A percentile compares a stretch with the other conserved stretches of the same genome.
phyloP scores from a whole-genome alignment of 2,888 invertebrate species.

The Agrochola litura region DNA sequence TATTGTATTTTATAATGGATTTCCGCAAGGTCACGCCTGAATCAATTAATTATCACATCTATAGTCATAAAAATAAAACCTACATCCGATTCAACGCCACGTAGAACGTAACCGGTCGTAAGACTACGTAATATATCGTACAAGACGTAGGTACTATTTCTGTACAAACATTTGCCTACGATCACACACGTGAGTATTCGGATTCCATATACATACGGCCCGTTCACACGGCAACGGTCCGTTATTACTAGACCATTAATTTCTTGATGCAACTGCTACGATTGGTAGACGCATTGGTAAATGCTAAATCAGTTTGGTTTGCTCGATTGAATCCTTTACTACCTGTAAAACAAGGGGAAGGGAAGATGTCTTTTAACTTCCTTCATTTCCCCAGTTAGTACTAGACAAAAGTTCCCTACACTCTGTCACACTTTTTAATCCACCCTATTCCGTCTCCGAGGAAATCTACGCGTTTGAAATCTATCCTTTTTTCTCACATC shows the following conservation, averaged over 20 bases:
- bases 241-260: conserved; percentile 40
- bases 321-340: background rate
- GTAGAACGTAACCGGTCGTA: conserved; percentile 49
- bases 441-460: too few species aligned
- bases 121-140: conserved; percentile 45
- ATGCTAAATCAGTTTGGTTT: background rate
- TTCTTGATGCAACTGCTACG: conserved; percentile 37
- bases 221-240: conserved; percentile 29
- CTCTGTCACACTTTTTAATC: too few species aligned
- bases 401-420: too few species aligned
- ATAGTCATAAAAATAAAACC: conserved; percentile 37
- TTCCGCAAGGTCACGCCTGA: too few species aligned
- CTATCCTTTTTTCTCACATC: too few species aligned
- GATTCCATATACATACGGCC: conserved; percentile 18
- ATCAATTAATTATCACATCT: too few species aligned
- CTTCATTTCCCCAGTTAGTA: too few species aligned
- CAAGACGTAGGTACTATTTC: conserved; percentile 54
- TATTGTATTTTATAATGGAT: too few species aligned
- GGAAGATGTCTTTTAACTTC: background rate
- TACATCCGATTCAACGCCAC: conserved; percentile 35
- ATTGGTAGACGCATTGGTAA: conserved; percentile 1
- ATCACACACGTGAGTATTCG: conserved; percentile 28
- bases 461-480: too few species aligned
- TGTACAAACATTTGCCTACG: conserved; percentile 45
- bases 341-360: background rate